Base-by-base conservation (phyloP, 2,113 vertebrate species). In the Lasiurus cinereus region DNA sequence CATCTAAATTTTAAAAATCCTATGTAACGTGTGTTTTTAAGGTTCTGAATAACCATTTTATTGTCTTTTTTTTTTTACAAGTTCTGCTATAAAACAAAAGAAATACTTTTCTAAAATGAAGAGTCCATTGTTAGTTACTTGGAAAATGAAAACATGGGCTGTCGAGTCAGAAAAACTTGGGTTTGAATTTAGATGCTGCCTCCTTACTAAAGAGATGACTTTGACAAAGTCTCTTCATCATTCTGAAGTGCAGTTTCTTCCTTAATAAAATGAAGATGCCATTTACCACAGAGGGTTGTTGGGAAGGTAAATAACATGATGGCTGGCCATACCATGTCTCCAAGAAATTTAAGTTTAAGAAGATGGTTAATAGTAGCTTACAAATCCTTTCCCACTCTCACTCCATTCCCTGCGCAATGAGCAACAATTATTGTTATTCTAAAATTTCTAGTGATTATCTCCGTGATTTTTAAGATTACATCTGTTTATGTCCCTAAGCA, bases 1-100 rank as follows among this genome's bases (percentile, higher is more conserved):
- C n/a, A 73, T 48, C 69, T 85, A 92, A 76, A 78, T 73, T 92
- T 74, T 70, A 31, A 43, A 92, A 74, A 48, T 33, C 39, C 74
- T 13, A 6, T 29, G 24, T 83, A 52, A 56, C 3, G 1, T 70
- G 56, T 86, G 67, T 72, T 93, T 92, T 56, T 90, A 74, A 92
- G 64, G 31, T 19, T 76, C 43, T 59, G 54, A 72, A 52, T 83
- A 83, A 83, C 24, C 87, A 87, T 64, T 52, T 90, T 90, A 3
- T 52, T 52, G 3, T 52, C 5, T 54, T 3, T 46, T 5, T 59
- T 59, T 21, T 24, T 59, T 59, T 59, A 52, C 22, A 86, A 78
- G 79, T n/a, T 88, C 43, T 88, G 56, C 10, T 67, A 36, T 67
- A 50, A 89, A 91, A 85, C 6, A 78, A 50, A 90, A 90, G 39